These are phyloP conservation scores for Drosophila crucigera DNA, from an alignment of 2,888 invertebrate species.

Conservation along the genomic window DNA sequence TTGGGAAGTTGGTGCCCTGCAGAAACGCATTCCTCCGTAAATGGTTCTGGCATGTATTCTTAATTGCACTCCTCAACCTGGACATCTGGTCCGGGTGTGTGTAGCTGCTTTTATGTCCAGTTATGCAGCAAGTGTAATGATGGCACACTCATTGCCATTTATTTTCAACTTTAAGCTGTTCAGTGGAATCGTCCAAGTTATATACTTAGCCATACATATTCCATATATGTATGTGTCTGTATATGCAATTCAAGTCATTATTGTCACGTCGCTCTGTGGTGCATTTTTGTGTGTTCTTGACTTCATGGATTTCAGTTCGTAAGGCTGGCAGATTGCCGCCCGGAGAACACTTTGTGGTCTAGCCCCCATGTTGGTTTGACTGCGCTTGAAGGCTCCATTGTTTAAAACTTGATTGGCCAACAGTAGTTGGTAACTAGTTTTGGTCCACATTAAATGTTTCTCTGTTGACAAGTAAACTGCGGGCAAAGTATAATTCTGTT, in stretches of 20 bases:
- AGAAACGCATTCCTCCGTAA: conserved; percentile 47
- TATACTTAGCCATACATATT: conserved; percentile 17
- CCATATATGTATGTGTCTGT: conserved; percentile 1
- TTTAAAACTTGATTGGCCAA: conserved; percentile 40
- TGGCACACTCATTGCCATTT: conserved; percentile 50
- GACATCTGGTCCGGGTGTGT: conserved; percentile 4
- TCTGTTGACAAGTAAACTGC: conserved; percentile 41
- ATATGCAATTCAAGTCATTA: conserved; percentile 65
- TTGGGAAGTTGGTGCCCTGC: conserved; percentile 1
- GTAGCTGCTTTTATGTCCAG: conserved; percentile 15
- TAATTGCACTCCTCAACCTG: conserved; percentile 46
- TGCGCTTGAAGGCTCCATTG: conserved; percentile 49
- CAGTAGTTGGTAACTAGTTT: conserved; percentile 48
- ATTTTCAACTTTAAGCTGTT: conserved; percentile 37
- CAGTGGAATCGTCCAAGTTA: conserved; percentile 17
- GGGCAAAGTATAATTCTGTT: conserved; percentile 27
- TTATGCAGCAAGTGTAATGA: conserved; percentile 48
- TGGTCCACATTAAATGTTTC: conserved; percentile 44
- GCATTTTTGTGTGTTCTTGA: conserved; percentile 50
- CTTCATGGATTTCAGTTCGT: conserved; percentile 41
- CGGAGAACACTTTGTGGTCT: conserved; percentile 46
- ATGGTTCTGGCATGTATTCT: conserved; percentile 64
- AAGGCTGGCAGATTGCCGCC: conserved; percentile 46
- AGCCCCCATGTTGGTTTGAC: conserved; percentile 43
- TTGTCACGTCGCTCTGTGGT: conserved; percentile 65